Evolutionary conservation across 53 echinoderm and acorn worm species (phyloP), one percentile per base, ranked within the genome.

Genomic region (Antedon mediterranea): DNA sequence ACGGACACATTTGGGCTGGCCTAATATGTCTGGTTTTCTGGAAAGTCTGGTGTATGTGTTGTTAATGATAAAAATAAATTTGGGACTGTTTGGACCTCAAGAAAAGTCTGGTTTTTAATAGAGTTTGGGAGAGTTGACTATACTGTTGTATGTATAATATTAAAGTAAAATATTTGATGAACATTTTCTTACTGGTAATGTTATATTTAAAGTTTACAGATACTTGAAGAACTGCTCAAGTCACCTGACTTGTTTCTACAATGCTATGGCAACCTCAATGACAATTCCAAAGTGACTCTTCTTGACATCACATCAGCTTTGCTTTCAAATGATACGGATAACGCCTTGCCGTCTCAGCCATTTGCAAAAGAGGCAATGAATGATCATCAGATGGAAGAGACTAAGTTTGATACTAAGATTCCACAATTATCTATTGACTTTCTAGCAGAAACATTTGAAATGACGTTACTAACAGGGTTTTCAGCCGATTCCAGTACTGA

Each of bases 221-320:
- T 90, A 20, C 29, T 90, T 31, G 78, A 87, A 75, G 81, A 31
- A 14, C 41, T 83, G 33, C 32, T 90, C 15, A 42, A 23, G 20
- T 33, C 73, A 27, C 75, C 83, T 28, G 86, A 75, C 14, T 84
- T 90, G 43, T 74, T 84, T 74, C 79, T 78, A 3, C 34, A 83
- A 0, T 43, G 78, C 44, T 90, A 81, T 72, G 76, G 79, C 43
- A 81, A 75, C 42, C 78, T 90, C 32, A 80, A 31, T 28, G 74
- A 78, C 18, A 26, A 81, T 18, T 84, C 84, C 11, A 43, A 87
- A 43, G 74, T 84, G 30, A 43, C 84, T 34, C 76, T 90, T 33
- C 83, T 90, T 34, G 84, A 90, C 78, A 72, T 90, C 75, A 30
- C 79, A 14, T 76, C 81, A 41, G 90, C 87, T 14, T 44, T 76